Conservation (phyloP, 2,888 invertebrate genomes). For the Xylophagus ater region DNA sequence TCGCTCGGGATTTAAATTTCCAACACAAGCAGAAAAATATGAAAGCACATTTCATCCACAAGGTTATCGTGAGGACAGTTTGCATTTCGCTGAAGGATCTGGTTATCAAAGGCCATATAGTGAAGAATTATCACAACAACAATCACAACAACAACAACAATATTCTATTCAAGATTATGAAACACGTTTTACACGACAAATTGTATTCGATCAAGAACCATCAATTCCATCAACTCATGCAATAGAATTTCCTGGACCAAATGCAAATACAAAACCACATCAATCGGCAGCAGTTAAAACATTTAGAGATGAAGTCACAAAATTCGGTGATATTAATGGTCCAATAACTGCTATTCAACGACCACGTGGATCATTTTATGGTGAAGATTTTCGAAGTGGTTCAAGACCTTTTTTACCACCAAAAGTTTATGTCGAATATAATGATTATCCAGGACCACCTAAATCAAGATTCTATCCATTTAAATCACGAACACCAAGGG, state of each 20-base stretch:
- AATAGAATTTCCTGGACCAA: constrained; percentile 34
- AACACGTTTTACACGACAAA: constrained; percentile 30
- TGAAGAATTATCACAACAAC: constrained; percentile 26
- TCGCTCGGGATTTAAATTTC: constrained; percentile 37
- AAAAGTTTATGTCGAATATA: constrained; percentile 33
- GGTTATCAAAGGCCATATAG: constrained; percentile 29
- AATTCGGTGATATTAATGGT: constrained; percentile 39
- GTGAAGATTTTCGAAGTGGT: constrained; percentile 25
- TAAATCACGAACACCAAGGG: constrained; percentile 37
- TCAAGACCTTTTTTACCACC: constrained; percentile 33
- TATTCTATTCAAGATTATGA: constrained; percentile 21
- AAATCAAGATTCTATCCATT: constrained; percentile 35
- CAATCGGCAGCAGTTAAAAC: constrained; percentile 26
- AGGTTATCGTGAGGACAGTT: constrained; percentile 37
- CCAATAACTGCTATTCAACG: constrained; percentile 36
- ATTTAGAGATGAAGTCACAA: constrained; percentile 38
- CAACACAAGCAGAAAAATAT: constrained; percentile 33
- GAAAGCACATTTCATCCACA: constrained; percentile 37
- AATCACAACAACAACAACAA: constrained; percentile 17
- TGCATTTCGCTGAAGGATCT: constrained; percentile 28
- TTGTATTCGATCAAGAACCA: constrained; percentile 29
- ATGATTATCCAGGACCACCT: constrained; percentile 29
- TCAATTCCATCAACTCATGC: constrained; percentile 23
- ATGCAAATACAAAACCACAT: constrained; percentile 32
- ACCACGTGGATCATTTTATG: constrained; percentile 31